Conservation (phyloP, 2,888 invertebrate species). For the Lepidocyrtoides sp. region DNA sequence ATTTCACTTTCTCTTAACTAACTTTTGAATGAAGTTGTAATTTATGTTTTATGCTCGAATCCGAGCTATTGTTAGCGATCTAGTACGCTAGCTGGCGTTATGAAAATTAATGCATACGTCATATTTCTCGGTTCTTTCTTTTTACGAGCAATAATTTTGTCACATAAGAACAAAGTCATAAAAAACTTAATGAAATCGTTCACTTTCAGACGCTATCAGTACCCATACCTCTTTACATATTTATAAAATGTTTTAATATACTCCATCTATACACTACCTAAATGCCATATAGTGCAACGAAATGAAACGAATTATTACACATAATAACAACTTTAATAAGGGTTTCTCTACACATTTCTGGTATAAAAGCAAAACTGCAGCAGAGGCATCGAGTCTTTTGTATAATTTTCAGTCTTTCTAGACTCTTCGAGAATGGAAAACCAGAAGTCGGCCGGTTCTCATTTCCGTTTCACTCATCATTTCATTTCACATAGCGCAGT, state of each 20-base stretch:
- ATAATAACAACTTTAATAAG: neutral
- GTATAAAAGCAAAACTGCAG: neutral
- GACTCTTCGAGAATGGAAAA: neutral
- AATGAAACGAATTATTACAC: neutral
- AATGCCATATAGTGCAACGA: neutral
- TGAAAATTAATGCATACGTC: conserved; percentile 1
- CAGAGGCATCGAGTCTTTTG: neutral
- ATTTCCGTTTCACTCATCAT: conserved; percentile 39
- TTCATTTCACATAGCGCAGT: neutral
- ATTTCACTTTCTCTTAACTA: neutral
- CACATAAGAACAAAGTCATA: conserved; percentile 33
- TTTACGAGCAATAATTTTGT: conserved; percentile 46
- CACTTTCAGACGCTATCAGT: neutral
- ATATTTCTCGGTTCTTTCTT: neutral
- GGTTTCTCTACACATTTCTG: conserved; percentile 18
- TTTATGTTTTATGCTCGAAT: neutral
- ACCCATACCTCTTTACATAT: neutral
- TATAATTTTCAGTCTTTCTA: neutral
- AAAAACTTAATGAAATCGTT: conserved; percentile 43
- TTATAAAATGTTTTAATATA: too few relatives aligned
- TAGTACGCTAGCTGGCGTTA: neutral
- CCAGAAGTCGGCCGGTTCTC: neutral
- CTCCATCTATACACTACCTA: neutral
- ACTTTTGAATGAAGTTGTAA: neutral
- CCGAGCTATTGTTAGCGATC: neutral